phyloP scores from a whole-genome alignment of 1,140 invertebrate species.

The Drosophila willistoni region DNA sequence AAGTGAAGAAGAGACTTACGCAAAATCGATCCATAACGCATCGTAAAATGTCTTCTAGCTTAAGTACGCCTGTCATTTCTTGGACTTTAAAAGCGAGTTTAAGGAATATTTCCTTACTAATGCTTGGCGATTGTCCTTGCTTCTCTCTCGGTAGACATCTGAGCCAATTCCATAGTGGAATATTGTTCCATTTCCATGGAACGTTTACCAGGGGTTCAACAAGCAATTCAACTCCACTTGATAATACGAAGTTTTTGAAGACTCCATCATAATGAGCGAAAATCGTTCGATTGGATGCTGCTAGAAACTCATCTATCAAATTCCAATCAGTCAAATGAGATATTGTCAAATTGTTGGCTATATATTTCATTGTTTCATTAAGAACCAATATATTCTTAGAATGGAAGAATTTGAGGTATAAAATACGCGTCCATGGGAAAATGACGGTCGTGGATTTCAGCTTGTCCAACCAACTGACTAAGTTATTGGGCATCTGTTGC shows the following conservation, averaged over 20 bases:
- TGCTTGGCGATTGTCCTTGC: too few species aligned
- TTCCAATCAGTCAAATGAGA: slow-evolving; percentile 23
- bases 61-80: too few species aligned
- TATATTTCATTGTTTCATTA: slow-evolving; percentile 81
- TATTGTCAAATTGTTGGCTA: slow-evolving; percentile 43
- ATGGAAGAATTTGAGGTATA: slow-evolving; percentile 82
- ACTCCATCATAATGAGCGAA: slow-evolving; percentile 47
- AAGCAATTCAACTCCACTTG: slow-evolving; percentile 21
- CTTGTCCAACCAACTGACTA: slow-evolving; percentile 84
- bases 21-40: too few species aligned
- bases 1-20: too few species aligned
- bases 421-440: slow-evolving; percentile 79
- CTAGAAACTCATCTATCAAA: slow-evolving; percentile 53
- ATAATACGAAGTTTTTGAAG: slow-evolving; percentile 5
- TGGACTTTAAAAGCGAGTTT: too few species aligned
- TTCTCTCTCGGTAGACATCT: too few species aligned
- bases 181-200: too few species aligned
- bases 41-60: too few species aligned
- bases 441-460: slow-evolving; percentile 65
- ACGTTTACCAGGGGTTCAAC: slow-evolving; percentile 14
- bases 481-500: slow-evolving; percentile 83
- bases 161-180: too few species aligned
- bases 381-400: slow-evolving; percentile 83
- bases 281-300: slow-evolving; percentile 65
- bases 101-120: too few species aligned